phyloP scores from a whole-genome alignment of 1,140 invertebrate genomes.

The Eriocheir sinensis region DNA sequence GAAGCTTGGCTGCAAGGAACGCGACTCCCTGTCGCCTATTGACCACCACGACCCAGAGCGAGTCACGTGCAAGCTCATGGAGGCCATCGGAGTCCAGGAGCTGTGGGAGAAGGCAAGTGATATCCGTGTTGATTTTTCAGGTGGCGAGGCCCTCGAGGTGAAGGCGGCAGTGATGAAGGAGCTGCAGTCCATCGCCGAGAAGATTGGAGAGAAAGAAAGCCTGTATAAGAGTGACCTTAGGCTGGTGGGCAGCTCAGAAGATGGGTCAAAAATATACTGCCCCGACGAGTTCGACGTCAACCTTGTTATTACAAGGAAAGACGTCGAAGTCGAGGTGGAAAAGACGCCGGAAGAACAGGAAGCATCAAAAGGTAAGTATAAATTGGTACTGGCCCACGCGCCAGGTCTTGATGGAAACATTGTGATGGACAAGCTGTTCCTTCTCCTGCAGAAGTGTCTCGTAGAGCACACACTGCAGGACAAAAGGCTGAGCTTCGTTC shows the following conservation, averaged over 20 bases:
- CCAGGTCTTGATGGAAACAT: not conserved
- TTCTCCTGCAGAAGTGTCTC: not conserved
- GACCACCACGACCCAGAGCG: too few species aligned
- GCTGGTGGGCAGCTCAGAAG: slow-evolving; percentile 41
- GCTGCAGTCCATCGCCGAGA: not conserved
- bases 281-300: slow-evolving; percentile 51
- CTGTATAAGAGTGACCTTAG: not conserved
- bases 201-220: not conserved
- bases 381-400: not conserved
- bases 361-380: not conserved
- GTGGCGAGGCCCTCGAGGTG: not conserved
- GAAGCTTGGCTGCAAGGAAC: too few species aligned
- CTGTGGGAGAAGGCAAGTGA: too few species aligned
- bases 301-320: not conserved
- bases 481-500: not conserved
- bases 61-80: too few species aligned
- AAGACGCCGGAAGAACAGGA: too few species aligned
- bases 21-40: too few species aligned
- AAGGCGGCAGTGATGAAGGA: not conserved
- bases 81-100: too few species aligned
- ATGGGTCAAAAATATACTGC: slow-evolving; percentile 1
- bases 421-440: not conserved
- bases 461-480: not conserved
- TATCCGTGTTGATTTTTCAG: too few species aligned
- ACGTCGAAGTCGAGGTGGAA: too few species aligned